Evolutionary conservation across 2,113 vertebrate species (phyloP).

Genomic region (Vulpes lagopus): DNA sequence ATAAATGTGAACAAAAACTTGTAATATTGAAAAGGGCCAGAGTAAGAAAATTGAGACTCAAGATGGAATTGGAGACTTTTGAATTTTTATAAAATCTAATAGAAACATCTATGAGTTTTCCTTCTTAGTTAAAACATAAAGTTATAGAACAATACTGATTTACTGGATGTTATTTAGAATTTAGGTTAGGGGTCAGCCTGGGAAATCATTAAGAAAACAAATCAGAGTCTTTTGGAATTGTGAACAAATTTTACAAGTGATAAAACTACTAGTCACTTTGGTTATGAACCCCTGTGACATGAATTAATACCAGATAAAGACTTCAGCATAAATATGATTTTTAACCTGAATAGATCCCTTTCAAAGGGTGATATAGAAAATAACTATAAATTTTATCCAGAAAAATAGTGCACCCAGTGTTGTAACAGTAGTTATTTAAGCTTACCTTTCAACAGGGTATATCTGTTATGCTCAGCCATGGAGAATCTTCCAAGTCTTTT

Average conservation of each 20-base stretch:
- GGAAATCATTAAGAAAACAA: constrained; percentile 57
- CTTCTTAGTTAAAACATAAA: constrained; percentile 57
- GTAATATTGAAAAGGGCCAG: constrained; percentile 64
- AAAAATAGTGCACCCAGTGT: constrained; percentile 57
- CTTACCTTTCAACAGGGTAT: constrained; percentile 16
- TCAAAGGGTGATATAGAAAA: constrained; percentile 59
- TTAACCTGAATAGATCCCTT: constrained; percentile 63
- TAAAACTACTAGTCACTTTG: constrained; percentile 52
- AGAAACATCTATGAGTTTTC: constrained; percentile 68
- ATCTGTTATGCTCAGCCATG: not conserved
- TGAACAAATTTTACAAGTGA: constrained; percentile 48
- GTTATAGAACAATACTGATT: not conserved
- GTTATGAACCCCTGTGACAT: constrained; percentile 12
- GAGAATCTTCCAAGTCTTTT: not conserved
- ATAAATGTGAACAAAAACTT: constrained; percentile 57
- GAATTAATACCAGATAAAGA: constrained; percentile 59
- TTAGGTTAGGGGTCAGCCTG: constrained; percentile 13
- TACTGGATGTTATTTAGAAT: constrained; percentile 50
- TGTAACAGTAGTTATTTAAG: constrained; percentile 4
- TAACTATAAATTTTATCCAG: constrained; percentile 51
- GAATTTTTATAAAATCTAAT: constrained; percentile 72
- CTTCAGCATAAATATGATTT: constrained; percentile 55
- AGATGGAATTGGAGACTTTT: constrained; percentile 47
- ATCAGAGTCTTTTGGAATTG: constrained; percentile 56
- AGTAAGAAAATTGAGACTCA: constrained; percentile 62